These are phyloP conservation scores for Pygmarrhopalites habei DNA, from an alignment of 1,140 invertebrate genomes.

Conservation along the genomic window DNA sequence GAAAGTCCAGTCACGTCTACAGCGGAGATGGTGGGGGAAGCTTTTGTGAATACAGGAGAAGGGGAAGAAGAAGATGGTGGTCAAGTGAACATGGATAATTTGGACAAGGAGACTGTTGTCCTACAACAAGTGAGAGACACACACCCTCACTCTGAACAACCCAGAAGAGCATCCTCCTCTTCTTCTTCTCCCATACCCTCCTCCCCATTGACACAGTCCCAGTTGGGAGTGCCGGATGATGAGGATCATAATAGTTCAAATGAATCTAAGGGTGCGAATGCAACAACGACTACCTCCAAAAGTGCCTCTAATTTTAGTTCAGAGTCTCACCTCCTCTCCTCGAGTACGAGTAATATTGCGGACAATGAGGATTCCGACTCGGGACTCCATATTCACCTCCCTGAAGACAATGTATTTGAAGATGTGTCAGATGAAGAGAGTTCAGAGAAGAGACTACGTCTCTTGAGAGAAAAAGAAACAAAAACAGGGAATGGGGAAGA, in stretches of 20 bases:
- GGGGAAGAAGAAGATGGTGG: background rate
- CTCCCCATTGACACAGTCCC: too few species aligned
- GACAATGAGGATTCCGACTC: slow-evolving; percentile 3
- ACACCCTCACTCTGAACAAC: background rate
- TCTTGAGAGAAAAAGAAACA: too few species aligned
- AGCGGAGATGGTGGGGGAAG: background rate
- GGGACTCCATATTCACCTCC: background rate
- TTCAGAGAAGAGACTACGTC: background rate
- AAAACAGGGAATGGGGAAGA: too few species aligned
- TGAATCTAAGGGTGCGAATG: background rate
- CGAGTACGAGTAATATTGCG: background rate
- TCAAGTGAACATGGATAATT: background rate
- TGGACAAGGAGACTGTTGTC: too few species aligned
- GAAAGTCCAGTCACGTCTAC: background rate
- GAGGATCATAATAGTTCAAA: too few species aligned
- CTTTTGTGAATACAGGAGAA: background rate
- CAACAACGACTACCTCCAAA: background rate
- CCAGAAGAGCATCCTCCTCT: too few species aligned
- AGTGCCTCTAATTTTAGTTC: too few species aligned
- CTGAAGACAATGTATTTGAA: background rate
- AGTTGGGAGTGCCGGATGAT: too few species aligned
- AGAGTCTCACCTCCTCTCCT: too few species aligned
- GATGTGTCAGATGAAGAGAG: slow-evolving; percentile 1
- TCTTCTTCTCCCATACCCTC: background rate
- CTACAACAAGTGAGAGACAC: background rate